Percentiles rank a stretch among this genome's conserved stretches.
phyloP scores from a whole-genome alignment of 2,797 vertebrate species.

The Notamacropus eugenii region DNA sequence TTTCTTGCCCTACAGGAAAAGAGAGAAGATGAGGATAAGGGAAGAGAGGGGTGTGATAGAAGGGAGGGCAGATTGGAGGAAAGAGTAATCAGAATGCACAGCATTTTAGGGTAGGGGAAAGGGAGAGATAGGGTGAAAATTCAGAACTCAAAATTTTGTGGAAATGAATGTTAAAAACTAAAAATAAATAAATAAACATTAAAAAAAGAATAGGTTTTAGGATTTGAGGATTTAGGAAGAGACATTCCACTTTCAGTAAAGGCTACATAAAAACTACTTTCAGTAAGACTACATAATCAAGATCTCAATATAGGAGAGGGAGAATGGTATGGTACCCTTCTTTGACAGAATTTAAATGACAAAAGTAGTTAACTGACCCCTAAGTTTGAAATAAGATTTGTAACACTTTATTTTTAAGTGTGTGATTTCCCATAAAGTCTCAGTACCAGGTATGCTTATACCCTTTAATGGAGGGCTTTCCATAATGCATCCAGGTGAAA shows the following conservation, averaged over 20 bases:
- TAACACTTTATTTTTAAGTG: not conserved
- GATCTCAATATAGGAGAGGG: not conserved
- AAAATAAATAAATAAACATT: no score
- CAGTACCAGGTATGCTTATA: not conserved
- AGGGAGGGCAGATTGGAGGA: no score
- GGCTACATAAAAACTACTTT: no score
- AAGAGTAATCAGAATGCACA: no score
- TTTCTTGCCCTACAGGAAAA: no score
- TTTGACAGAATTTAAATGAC: not conserved
- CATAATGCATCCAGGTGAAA: not conserved
- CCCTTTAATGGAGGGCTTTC: not conserved
- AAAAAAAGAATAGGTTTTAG: no score
- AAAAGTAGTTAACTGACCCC: not conserved
- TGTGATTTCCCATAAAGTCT: not conserved
- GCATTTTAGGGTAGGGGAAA: no score
- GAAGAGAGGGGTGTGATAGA: no score
- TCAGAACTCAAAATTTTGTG: no score
- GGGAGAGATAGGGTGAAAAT: no score
- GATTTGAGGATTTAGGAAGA: not conserved
- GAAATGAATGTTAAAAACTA: no score
- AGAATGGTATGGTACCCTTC: not conserved
- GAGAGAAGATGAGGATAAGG: no score
- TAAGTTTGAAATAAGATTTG: not conserved
- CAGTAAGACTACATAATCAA: not conserved
- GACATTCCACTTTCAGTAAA: not conserved